Evolutionary conservation across 2,113 vertebrate genomes (phyloP).

Genomic region (Misgurnus mizolepis): DNA sequence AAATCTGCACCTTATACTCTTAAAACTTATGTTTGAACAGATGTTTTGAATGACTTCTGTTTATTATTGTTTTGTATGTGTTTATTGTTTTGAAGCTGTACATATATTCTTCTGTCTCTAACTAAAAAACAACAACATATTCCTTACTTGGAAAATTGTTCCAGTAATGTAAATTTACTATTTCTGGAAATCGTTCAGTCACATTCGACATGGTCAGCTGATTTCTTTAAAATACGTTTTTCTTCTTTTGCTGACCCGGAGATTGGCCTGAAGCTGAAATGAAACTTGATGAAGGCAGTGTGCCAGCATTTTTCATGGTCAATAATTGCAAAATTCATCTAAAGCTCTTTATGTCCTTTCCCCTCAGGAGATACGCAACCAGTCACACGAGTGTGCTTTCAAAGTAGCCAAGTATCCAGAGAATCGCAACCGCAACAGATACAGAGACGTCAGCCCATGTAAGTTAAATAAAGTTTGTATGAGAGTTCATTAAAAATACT

Average conservation of each 20-base stretch:
- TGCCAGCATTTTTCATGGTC: not conserved
- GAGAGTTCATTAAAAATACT: not conserved
- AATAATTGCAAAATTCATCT: not conserved
- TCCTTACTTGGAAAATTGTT: not conserved
- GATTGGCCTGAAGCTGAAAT: not conserved
- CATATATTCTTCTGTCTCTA: not conserved
- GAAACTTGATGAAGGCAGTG: not conserved
- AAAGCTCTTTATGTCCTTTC: constrained; percentile 53
- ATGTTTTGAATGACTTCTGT: too few relatives aligned
- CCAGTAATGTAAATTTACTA: not conserved
- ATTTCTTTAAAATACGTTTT: not conserved
- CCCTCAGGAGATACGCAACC: constrained; percentile 91
- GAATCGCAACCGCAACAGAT: constrained; percentile 95
- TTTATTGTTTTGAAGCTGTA: too few relatives aligned
- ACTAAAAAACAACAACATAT: constrained; percentile 1
- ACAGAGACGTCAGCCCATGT: constrained; percentile 99
- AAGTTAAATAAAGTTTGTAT: constrained; percentile 70
- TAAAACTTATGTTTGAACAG: too few relatives aligned
- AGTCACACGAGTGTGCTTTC: constrained; percentile 88
- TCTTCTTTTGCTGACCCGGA: not conserved
- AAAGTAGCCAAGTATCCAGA: constrained; percentile 91
- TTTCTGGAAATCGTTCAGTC: not conserved
- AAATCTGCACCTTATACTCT: too few relatives aligned
- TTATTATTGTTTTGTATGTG: too few relatives aligned
- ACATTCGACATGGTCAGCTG: not conserved